phyloP scores from a whole-genome alignment of 2,797 vertebrate species.

The Phoxinus dragarum region DNA sequence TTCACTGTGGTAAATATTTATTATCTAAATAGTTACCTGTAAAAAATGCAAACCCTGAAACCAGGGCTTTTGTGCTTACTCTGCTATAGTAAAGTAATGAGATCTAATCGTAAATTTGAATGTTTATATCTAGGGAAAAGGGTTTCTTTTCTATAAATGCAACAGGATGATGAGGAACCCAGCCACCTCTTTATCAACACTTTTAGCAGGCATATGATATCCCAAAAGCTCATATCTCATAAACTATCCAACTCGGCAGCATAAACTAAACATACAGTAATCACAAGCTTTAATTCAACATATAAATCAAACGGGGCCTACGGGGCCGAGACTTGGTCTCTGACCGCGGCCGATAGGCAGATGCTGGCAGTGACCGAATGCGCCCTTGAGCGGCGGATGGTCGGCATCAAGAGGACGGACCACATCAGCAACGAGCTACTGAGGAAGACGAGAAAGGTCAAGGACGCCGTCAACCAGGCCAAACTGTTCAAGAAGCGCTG shows the following conservation, averaged over 20 bases:
- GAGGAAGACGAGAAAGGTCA: no score
- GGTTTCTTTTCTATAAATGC: background rate
- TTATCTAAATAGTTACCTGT: no score
- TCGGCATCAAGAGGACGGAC: no score
- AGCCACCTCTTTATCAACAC: background rate
- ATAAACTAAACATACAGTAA: slow-evolving; percentile 35
- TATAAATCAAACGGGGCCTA: slow-evolving; percentile 29
- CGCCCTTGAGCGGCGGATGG: no score
- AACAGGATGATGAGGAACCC: slow-evolving; percentile 8
- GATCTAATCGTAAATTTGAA: background rate
- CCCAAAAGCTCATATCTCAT: slow-evolving; percentile 29
- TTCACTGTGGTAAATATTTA: no score
- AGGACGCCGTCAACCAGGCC: no score
- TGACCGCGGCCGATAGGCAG: no score
- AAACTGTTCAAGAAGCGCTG: no score
- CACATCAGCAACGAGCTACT: no score
- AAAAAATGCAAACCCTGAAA: background rate
- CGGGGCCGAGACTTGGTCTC: no score
- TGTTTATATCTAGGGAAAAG: background rate
- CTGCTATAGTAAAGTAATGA: background rate
- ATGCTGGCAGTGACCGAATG: no score
- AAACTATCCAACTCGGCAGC: slow-evolving; percentile 22
- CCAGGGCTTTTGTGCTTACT: background rate
- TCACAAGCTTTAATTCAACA: slow-evolving; percentile 14
- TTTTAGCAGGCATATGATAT: slow-evolving; percentile 28